Evolutionary conservation across 2,113 vertebrate genomes (phyloP).

Genomic region (Uria lomvia): DNA sequence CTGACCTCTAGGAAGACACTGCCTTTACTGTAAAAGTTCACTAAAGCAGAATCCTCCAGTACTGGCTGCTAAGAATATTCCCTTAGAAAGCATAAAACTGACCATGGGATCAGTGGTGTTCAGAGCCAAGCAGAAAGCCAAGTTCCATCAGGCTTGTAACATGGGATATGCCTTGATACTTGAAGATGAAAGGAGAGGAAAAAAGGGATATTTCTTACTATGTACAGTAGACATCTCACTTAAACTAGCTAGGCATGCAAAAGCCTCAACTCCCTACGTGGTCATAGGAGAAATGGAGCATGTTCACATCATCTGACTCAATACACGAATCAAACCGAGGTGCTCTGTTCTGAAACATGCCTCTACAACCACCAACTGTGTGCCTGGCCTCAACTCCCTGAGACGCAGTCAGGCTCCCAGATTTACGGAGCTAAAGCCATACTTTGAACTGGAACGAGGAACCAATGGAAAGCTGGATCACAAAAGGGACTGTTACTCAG

Average conservation of each 20-base stretch:
- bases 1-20: background rate
- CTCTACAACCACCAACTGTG: background rate
- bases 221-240: background rate
- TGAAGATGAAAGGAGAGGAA: background rate
- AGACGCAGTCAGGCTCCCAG: background rate
- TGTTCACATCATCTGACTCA: background rate
- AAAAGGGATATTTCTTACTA: background rate
- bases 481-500: background rate
- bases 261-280: background rate
- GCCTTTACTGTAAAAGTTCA: background rate
- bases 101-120: background rate
- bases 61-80: background rate
- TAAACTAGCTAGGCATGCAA: background rate
- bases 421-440: background rate
- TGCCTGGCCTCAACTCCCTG: background rate
- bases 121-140: background rate
- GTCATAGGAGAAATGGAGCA: background rate
- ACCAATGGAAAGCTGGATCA: background rate
- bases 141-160: background rate
- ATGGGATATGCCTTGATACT: background rate
- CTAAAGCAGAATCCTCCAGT: background rate
- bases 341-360: background rate
- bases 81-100: background rate
- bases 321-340: rapidly evolving
- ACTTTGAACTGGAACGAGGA: background rate